Evolutionary conservation across 2,888 invertebrate species (phyloP).

Genomic region (Ellobium chinense): DNA sequence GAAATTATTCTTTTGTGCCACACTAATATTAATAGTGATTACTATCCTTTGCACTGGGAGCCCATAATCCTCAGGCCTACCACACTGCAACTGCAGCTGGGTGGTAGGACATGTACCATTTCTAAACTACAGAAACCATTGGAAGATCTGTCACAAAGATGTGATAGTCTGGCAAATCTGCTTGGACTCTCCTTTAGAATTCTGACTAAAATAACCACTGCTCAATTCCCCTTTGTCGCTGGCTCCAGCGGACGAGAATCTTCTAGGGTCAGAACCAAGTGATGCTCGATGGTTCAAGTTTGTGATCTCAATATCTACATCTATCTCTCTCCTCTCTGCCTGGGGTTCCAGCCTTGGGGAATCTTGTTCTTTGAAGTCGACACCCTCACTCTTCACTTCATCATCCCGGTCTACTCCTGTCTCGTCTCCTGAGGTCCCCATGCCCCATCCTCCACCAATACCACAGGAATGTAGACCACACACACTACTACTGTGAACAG

Average conservation of each 20-base stretch:
- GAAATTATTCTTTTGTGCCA: too few species aligned
- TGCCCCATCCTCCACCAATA: constrained; percentile 4
- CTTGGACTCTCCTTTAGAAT: constrained; percentile 70
- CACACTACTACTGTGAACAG: constrained; percentile 45
- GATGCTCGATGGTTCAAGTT: neutral
- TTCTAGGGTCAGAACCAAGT: constrained; percentile 40
- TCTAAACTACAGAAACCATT: neutral
- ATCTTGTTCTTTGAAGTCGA: neutral
- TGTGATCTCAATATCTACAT: constrained; percentile 9
- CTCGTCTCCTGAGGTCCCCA: neutral
- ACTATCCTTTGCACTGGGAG: too few species aligned
- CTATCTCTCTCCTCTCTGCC: neutral
- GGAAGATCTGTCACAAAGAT: constrained; percentile 57
- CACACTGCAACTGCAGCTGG: too few species aligned
- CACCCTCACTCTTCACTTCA: neutral
- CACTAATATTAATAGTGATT: too few species aligned
- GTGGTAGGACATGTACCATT: too few species aligned
- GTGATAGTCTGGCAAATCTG: constrained; percentile 68
- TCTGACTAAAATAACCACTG: constrained; percentile 71
- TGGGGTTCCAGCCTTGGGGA: neutral
- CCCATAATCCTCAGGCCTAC: too few species aligned
- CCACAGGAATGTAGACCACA: constrained; percentile 45
- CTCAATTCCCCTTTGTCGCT: constrained; percentile 50
- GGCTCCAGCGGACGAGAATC: constrained; percentile 38
- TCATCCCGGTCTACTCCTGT: neutral